phyloP scores from a whole-genome alignment of 2,797 vertebrate species.

The Enteromius thamalakanensis region DNA sequence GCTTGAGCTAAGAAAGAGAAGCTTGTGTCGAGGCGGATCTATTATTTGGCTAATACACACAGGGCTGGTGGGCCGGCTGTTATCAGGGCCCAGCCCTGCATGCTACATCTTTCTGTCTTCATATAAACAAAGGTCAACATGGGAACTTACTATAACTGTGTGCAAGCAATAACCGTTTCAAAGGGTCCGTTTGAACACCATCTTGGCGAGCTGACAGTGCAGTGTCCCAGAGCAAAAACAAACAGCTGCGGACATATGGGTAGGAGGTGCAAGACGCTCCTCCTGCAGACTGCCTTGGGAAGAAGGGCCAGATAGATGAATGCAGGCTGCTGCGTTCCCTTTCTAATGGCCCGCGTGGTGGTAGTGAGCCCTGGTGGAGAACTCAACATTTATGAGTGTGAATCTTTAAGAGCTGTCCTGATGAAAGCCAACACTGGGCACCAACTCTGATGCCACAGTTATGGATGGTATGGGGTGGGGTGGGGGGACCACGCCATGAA shows the following conservation, averaged over 20 bases:
- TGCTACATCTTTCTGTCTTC: constrained; percentile 31
- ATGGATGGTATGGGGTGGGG: constrained; percentile 25
- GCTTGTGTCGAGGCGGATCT: constrained; percentile 47
- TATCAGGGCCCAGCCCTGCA: constrained; percentile 11
- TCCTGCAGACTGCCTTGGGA: constrained; percentile 36
- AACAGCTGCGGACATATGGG: constrained; percentile 76
- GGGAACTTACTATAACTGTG: constrained; percentile 63
- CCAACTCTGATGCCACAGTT: constrained; percentile 70
- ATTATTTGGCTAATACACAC: constrained; percentile 50
- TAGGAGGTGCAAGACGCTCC: constrained; percentile 59
- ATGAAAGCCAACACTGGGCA: constrained; percentile 74
- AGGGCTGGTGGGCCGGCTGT: constrained; percentile 40
- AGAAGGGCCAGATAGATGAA: constrained; percentile 43
- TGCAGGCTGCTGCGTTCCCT: constrained; percentile 25
- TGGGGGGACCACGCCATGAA: constrained; percentile 62
- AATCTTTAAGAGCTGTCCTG: constrained; percentile 62
- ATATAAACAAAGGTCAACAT: constrained; percentile 62
- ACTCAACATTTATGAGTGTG: constrained; percentile 69
- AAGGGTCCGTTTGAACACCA: constrained; percentile 62
- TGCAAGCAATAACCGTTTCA: constrained; percentile 59
- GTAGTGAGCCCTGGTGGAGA: constrained; percentile 43
- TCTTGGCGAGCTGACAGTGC: constrained; percentile 71
- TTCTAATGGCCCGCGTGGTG: constrained; percentile 47
- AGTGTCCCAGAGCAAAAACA: constrained; percentile 70
- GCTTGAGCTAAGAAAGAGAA: constrained; percentile 53